Evolutionary conservation across 37 sponge, comb jelly and placozoan species (phyloP).

Genomic region (Halisarca cf. caerulea): DNA sequence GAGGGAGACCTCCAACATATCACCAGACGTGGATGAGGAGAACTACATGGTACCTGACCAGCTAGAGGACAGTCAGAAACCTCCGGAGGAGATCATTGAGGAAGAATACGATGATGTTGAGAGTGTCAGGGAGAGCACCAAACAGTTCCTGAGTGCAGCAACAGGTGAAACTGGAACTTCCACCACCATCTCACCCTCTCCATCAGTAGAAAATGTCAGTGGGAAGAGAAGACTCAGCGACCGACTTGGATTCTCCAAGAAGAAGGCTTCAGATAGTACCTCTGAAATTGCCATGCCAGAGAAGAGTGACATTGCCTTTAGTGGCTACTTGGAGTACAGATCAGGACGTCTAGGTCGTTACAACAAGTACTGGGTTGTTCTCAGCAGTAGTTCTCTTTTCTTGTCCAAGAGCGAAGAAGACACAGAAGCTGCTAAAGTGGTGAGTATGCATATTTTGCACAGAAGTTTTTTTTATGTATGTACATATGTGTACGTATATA

Average conservation of each 20-base stretch:
- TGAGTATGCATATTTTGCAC: no score
- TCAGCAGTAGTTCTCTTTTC: background rate
- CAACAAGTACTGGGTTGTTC: background rate
- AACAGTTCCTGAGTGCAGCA: background rate
- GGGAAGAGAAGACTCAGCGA: background rate
- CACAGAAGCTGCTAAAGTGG: no score
- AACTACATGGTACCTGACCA: background rate
- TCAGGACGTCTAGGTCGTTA: background rate
- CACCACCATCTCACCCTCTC: background rate
- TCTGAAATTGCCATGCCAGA: background rate
- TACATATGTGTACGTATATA: background rate
- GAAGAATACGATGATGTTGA: conserved; percentile 22
- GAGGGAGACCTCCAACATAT: background rate
- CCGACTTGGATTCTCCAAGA: background rate
- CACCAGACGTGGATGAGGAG: background rate
- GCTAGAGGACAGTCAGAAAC: background rate
- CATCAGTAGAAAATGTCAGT: background rate
- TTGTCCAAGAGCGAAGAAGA: background rate
- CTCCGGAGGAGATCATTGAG: background rate
- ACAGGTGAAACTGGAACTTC: background rate
- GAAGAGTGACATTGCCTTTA: background rate
- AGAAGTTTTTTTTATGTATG: no score
- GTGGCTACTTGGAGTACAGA: conserved; percentile 7
- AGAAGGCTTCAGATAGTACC: background rate
- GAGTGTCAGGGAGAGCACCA: background rate